Evolutionary conservation across 1,140 invertebrate species (phyloP), one percentile per base, ranked within the genome.

Genomic region (Listronotus bonariensis): DNA sequence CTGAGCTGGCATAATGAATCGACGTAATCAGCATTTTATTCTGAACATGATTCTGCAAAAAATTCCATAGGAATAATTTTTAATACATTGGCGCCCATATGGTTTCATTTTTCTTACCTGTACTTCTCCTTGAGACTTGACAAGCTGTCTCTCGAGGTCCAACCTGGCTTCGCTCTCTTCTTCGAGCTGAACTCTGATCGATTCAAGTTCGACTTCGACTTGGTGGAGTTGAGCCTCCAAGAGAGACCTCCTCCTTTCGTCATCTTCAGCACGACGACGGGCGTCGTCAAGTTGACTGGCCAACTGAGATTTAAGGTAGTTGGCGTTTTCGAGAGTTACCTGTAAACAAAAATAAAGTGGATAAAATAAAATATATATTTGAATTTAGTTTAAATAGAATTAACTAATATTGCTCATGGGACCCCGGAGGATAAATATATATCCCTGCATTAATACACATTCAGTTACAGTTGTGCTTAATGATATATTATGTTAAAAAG

Each of bases 81-180:
- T n/a, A n/a, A n/a, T n/a, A n/a, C n/a, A n/a, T n/a, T n/a, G n/a
- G n/a, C n/a, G n/a, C n/a, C n/a, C n/a, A n/a, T n/a, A n/a, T n/a
- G n/a, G n/a, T n/a, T n/a, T n/a, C n/a, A 26, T 26, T 26, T 26
- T 26, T 26, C 38, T 32, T 43, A 62, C 86, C 73, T 87, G 83
- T 65, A 89, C 88, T 77, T 97, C 95, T 68, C 92, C 93, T 79
- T 91, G 96, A 74, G 91, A 86, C 80, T 95, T 95, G 71, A 93
- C 91, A 75, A 97, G 82, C 83, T 97, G 95, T 74, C 95, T 88
- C 83, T 98, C 95, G 68, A 97, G 85, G 80, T 98, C 95, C 77
- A 97, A 82, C 76, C 95, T 91, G 68, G 93, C 92, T 79, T 97
- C 94, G 49, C 93, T 92, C 83, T 98, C 95, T 82, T 97, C 95